Base-by-base conservation (phyloP, 2,888 invertebrate genomes). In the Sphaeridia pumilis region DNA sequence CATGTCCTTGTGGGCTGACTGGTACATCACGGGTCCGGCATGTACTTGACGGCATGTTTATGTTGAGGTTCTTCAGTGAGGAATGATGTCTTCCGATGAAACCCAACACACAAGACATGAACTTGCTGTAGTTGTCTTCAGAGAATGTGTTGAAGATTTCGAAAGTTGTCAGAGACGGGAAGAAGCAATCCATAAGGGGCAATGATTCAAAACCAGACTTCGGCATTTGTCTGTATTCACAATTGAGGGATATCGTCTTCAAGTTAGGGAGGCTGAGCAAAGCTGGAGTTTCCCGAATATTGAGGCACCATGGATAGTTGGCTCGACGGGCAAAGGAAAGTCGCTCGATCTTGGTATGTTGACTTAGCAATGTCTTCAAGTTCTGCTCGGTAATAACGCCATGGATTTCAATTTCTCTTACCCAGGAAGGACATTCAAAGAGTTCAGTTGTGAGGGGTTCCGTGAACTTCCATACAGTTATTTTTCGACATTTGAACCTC, bases 121-220 rank as follows among this genome's bases (percentile, higher is more conserved):
- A 58, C 27, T 55, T 54, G n/a, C 56, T 57, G 44, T 60, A 60
- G 27, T 59, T 54, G 52, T 52, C 52, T 17, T 58, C 50, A n/a
- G 55, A 54, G 45, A 60, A 62, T 10, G 58, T 36, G 36, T 62
- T 62, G 10, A 60, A 46, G 28, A 62, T 58, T 43, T 62, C 60
- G 27, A 62, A 60, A 36, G 49, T 43, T 24, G 53, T 59, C 21
- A 62, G 46, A 46, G 55, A 55, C 1, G 58, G 58, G 43, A 60
- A 62, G 20, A 44, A 52, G 44, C 60, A 62, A 44, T 62, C 62
- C 56, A 60, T 62, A 34, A 62, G 48, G 4, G 62, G 60, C 5
- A 56, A 52, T 27, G 31, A 42, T 20, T 49, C 26, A 21, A 38
- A 41, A 21, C 43, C 51, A 24, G 46, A 45, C 3, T 45, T 28